phyloP scores from a whole-genome alignment of 2,888 invertebrate species.

The Tuta absoluta region DNA sequence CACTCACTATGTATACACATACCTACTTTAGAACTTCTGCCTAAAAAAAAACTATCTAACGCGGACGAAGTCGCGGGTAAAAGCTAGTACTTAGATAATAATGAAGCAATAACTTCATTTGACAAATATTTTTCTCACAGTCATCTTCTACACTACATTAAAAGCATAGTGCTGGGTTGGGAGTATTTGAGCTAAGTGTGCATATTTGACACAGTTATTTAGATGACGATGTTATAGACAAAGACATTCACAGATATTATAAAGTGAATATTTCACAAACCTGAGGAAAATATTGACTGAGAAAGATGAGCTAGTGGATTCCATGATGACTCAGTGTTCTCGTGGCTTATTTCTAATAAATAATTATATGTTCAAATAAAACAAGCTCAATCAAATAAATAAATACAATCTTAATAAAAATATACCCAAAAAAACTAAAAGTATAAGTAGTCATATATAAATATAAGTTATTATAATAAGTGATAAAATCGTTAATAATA shows the following conservation, averaged over 20 bases:
- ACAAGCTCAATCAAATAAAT: conserved; percentile 9
- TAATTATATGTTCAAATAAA: conserved; percentile 9
- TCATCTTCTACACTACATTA: not conserved
- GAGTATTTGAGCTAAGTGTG: not conserved
- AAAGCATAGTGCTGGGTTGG: not conserved
- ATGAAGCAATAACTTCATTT: not conserved
- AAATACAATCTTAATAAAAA: not conserved
- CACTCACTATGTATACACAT: no score
- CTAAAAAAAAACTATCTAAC: no score
- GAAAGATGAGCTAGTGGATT: conserved; percentile 65
- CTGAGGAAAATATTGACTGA: conserved; percentile 59
- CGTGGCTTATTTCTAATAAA: conserved; percentile 50
- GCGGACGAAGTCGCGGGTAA: no score
- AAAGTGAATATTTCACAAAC: conserved; percentile 52
- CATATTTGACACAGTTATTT: no score
- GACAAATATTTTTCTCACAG: not conserved
- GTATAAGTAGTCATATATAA: no score
- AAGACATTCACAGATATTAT: conserved; percentile 31
- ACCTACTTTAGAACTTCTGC: no score
- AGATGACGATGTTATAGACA: conserved; percentile 29
- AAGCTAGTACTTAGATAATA: no score
- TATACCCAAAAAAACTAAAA: no score
- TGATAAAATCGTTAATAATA: no score
- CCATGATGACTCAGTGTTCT: conserved; percentile 58
- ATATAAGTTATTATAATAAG: no score